Evolutionary conservation across 2,797 vertebrate genomes (phyloP).

Genomic region (Distichodus sexfasciatus): DNA sequence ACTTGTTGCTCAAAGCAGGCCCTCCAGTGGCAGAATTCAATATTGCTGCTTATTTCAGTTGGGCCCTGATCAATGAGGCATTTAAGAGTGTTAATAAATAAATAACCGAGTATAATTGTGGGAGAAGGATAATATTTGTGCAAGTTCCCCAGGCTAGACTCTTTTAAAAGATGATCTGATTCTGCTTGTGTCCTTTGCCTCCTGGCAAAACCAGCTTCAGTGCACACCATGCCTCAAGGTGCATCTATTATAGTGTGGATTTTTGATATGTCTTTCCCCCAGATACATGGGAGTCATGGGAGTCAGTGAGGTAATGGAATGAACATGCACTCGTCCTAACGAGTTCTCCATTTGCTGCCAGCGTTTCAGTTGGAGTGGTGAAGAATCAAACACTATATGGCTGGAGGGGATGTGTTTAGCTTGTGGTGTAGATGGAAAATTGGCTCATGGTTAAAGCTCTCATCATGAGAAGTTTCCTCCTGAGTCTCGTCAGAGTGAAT

Average conservation of each 20-base stretch:
- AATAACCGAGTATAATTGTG: not conserved
- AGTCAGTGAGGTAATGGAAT: conserved; percentile 30
- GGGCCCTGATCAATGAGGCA: too few species aligned
- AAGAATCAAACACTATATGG: conserved; percentile 7
- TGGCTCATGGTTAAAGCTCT: not conserved
- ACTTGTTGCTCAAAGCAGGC: not conserved
- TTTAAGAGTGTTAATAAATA: not conserved
- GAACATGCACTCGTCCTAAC: conserved; percentile 23
- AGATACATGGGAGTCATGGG: not conserved
- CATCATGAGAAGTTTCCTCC: not conserved
- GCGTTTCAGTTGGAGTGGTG: conserved; percentile 13
- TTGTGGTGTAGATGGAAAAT: conserved; percentile 17
- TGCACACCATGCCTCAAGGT: conserved; percentile 5
- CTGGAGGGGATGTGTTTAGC: conserved; percentile 11
- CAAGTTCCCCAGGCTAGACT: not conserved
- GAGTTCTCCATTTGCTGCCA: conserved; percentile 32
- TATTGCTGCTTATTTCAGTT: too few species aligned
- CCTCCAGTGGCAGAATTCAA: not conserved
- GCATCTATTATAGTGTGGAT: not conserved
- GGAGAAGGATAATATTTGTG: not conserved
- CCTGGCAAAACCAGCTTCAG: conserved; percentile 12
- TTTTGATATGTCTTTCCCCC: conserved; percentile 11
- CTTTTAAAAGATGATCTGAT: conserved; percentile 25
- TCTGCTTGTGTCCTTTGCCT: conserved; percentile 8
- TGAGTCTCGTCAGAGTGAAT: not conserved